Base-by-base conservation (phyloP, 2,797 vertebrate species). In the Ara ararauna region DNA sequence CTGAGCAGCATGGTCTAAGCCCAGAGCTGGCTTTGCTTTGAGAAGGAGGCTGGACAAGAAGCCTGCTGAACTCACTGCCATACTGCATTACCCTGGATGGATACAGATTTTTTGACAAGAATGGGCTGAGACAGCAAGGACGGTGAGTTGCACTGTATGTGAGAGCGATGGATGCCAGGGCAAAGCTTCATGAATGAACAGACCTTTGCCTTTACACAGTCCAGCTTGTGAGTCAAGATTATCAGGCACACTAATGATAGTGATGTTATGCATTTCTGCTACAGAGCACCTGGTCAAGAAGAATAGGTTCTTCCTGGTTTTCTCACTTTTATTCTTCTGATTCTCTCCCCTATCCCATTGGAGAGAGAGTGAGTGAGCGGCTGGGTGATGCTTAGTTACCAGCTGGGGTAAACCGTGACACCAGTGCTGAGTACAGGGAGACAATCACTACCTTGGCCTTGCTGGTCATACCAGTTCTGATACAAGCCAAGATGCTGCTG, bases 161-260 rank as follows among this genome's bases (percentile, higher is more conserved):
- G 22, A 24, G 10, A 66, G 47, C 16, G 18, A 54, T 48, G 5
- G n/a, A 24, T 60, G 56, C 23, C 56, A 24, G 56, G 56, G 15
- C n/a, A 36, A 60, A 60, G n/a, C n/a, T 60, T 23, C 0, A 0
- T 54, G 48, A 27, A 26, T 68, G 13, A 5, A 1, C 6, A 13
- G 56, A 62, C 8, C 4, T 61, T 85, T 72, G 11, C 27, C 34
- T 34, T 79, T 58, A 20, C 21, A 62, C 22, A 38, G 11, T 5
- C 50, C 53, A 72, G n/a, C 2, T 58, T 34, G 5, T 34, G 23
- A 67, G 30, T 40, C 30, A 47, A 62, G 44, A 58, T 45, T 78
- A 16, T 36, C 22, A 74, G 48, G 23, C 9, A 67, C 11, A 44
- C 7, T 24, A 48, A n/a, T 0, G 9, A 22, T 40, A 54, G 13